phyloP scores from a whole-genome alignment of 2,888 invertebrate genomes.

The Hylaea fasciaria region DNA sequence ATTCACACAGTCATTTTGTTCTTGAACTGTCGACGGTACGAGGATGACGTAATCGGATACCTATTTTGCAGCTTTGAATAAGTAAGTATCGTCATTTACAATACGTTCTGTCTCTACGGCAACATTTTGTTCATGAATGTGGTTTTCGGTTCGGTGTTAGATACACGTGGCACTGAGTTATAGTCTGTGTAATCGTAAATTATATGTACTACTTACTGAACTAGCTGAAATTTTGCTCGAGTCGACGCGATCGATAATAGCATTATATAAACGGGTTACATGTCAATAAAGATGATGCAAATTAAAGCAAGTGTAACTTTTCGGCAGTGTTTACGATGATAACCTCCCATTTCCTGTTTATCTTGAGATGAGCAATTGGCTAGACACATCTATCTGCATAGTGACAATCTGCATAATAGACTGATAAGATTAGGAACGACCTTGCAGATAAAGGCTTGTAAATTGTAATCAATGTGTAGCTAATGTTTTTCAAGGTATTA shows the following conservation, averaged over 20 bases:
- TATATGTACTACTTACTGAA: no score
- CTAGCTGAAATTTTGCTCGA: no score
- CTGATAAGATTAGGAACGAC: conserved; percentile 3
- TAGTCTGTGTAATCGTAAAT: no score
- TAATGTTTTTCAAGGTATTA: conserved; percentile 1
- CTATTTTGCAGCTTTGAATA: conserved; percentile 4
- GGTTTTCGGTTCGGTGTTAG: no score
- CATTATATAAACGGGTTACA: neutral
- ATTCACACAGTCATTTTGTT: conserved; percentile 35
- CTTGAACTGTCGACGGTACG: conserved; percentile 21
- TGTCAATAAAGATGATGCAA: neutral
- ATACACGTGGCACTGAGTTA: no score
- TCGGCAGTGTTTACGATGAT: neutral
- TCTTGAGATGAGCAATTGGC: conserved; percentile 9
- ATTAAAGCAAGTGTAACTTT: neutral
- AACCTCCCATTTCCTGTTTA: neutral
- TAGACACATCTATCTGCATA: conserved; percentile 1
- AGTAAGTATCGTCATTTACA: neutral
- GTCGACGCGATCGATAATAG: no score
- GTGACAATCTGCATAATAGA: conserved; percentile 11
- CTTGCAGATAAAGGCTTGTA: conserved; percentile 11
- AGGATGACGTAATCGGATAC: conserved; percentile 25
- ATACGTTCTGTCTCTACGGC: no score
- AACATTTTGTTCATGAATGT: no score
- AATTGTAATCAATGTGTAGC: conserved; percentile 8